A percentile compares a stretch with the other conserved stretches of the same genome.
Conservation (phyloP, 2,113 vertebrate genomes). For the Bothrops jararaca region DNA sequence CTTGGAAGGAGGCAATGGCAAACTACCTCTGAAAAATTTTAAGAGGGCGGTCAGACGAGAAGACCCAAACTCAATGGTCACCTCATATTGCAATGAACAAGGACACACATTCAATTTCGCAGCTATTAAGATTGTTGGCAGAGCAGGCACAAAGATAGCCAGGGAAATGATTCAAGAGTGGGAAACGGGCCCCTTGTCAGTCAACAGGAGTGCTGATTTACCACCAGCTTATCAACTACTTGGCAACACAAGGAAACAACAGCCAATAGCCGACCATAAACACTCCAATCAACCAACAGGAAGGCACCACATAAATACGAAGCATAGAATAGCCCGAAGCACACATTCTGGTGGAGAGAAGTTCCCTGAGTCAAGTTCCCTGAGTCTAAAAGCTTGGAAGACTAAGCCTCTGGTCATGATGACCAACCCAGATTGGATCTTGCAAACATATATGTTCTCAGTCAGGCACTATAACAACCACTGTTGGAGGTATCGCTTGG, state of each 20-base stretch:
- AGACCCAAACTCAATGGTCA: not conserved
- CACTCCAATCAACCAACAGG: not conserved
- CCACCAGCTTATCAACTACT: not conserved
- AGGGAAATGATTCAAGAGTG: not conserved
- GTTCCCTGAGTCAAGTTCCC: too few relatives aligned
- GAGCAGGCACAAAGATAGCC: not conserved
- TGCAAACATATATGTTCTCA: not conserved
- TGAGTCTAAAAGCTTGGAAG: not conserved
- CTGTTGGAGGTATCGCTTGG: not conserved
- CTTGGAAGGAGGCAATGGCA: not conserved
- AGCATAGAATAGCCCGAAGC: not conserved
- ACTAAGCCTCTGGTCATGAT: not conserved
- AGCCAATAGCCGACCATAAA: not conserved
- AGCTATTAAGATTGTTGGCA: not conserved
- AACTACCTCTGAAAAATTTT: not conserved
- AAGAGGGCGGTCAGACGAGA: not conserved
- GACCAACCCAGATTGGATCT: not conserved
- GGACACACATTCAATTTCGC: not conserved
- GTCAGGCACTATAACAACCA: not conserved
- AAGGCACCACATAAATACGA: not conserved
- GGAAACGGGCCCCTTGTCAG: not conserved
- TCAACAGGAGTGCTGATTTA: not conserved
- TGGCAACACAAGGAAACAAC: not conserved
- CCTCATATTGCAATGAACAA: not conserved
- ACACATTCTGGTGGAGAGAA: not conserved